These are phyloP conservation scores for Trididemnum clinides DNA, from an alignment of 23 tunicate genomes.

Conservation along the genomic window DNA sequence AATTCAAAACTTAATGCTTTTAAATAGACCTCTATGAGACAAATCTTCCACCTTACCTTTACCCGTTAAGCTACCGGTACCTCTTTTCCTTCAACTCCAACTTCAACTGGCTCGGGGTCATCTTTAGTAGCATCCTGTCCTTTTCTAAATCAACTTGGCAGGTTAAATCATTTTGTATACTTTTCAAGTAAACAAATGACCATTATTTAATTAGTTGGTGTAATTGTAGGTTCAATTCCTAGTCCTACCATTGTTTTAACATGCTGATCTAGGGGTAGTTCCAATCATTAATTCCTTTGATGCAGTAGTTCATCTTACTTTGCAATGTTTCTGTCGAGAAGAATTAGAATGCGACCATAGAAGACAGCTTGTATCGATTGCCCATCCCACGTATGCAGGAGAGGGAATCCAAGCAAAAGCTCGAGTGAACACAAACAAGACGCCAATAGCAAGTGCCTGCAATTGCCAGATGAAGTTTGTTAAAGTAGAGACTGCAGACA, in stretches of 20 bases:
- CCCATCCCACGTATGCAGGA: slow-evolving; percentile 87
- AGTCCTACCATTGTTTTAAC: not conserved
- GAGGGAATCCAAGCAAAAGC: slow-evolving; percentile 90
- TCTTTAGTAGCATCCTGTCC: no score
- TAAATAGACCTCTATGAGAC: no score
- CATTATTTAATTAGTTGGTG: no score
- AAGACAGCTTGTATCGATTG: slow-evolving; percentile 68
- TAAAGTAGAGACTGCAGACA: not conserved
- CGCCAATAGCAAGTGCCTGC: slow-evolving; percentile 80
- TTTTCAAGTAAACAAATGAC: no score
- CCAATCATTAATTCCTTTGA: not conserved
- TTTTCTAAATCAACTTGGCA: no score
- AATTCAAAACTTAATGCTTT: no score
- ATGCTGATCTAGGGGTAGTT: not conserved
- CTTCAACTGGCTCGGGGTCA: no score
- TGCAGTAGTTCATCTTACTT: slow-evolving; percentile 38
- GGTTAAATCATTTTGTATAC: no score
- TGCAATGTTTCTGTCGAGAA: slow-evolving; percentile 50
- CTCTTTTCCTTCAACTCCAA: no score
- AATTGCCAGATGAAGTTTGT: not conserved
- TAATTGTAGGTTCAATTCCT: not conserved
- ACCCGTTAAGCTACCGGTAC: no score
- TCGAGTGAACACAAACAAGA: slow-evolving; percentile 82
- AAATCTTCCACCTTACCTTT: no score
- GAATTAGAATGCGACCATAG: not conserved